Base-by-base conservation (phyloP, 2,888 invertebrate genomes). In the Stegophylla sp. region DNA sequence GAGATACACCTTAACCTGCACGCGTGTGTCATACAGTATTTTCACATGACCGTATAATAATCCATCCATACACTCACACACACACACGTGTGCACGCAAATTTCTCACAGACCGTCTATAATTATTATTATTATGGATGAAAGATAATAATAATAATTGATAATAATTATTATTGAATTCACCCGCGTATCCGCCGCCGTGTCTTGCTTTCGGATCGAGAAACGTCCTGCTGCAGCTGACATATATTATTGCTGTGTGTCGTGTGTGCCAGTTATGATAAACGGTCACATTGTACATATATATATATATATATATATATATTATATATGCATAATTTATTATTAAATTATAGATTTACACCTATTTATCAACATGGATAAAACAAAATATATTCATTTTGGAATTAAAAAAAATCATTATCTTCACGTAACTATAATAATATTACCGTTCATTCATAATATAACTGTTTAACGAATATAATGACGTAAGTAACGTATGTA, bases 111-210 rank as follows among this genome's bases (percentile, higher is more conserved):
- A 75, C 56, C 67, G 20, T n/a, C 67, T 77, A 67, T n/a, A n/a
- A n/a, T n/a, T n/a, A n/a, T n/a, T n/a, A 77, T 67, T 77, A 67
- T 59, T 59, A 67, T 59, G 76, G 56, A 48, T 67, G 67, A 41
- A 77, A 67, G 59, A 56, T 74, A 61, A 74, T 66, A 45, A 67
- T 77, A n/a, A n/a, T n/a, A n/a, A n/a, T n/a, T n/a, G n/a, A n/a
- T n/a, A n/a, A n/a, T n/a, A n/a, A n/a, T 77, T 67, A 77, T 77
- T 67, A 77, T 75, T 64, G 64, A 75, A 75, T 77, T 59, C 56
- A 4, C 15, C 67, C 23, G 56, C 77, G 59, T 45, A 43, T 76
- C 53, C 26, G 66, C 53, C n/a, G n/a, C 34, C 7, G 3, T 3
- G 34, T 34, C 26, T 75, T 53, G 64, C 75, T 66, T 76, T 76